Base-by-base conservation (phyloP, 2,797 vertebrate genomes). In the Fistularia tabacaria region DNA sequence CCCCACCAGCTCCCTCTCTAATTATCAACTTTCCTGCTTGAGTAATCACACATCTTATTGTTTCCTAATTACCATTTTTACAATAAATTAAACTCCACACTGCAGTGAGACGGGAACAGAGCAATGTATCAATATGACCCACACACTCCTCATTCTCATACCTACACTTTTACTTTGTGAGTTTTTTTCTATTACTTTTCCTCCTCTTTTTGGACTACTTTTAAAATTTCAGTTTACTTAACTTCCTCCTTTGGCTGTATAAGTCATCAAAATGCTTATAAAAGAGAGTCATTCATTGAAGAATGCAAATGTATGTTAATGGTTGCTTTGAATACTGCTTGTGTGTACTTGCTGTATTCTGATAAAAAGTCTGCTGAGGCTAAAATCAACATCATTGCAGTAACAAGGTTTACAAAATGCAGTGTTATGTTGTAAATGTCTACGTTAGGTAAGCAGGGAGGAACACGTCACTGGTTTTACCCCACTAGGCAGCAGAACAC, bases 1-100 rank as follows among this genome's bases (percentile, higher is more conserved):
- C 84, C 85, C 87, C 80, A 80, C 77, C 62, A 88, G 86, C 87
- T 86, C 85, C 71, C 77, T 87, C 85, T 83, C 89, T 92, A 91
- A 92, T 92, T 92, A 92, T 90, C 90, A 92, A 90, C 88, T 84
- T 25, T 89, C 85, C 83, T 86, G 90, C 90, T 88, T 90, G 88
- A 91, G 86, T 90, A 90, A 89, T 88, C 88, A 86, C 87, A 88
- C 74, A 88, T 90, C 87, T 88, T 87, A 86, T 90, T 87, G 85
- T 86, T 88, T 85, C 79, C 88, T 91, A 90, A 91, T 92, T 92
- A 90, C 86, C 85, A 90, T 91, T 91, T 91, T 91, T 91, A 89
- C 91, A 89, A 90, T 90, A 90, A 91, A 92, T 91, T 89, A 90
- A 90, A 87, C 84, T 85, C 84, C 66, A 79, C 59, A 72, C 77